Base-by-base conservation (phyloP, 1,140 invertebrate genomes). In the Heliconius congener region DNA sequence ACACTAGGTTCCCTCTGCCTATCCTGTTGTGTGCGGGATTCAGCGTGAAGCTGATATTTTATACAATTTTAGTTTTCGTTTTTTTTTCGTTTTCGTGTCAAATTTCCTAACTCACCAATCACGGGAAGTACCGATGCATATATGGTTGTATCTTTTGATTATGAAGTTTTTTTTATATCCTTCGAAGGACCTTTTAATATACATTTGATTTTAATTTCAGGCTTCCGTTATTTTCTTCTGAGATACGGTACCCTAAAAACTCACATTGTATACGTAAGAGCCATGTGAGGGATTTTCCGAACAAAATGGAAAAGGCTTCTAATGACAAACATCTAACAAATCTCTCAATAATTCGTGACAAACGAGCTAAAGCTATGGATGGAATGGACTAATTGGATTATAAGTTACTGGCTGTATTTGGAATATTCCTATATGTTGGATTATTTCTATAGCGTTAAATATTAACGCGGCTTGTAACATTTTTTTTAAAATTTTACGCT, bases 371-470 rank as follows among this genome's bases (percentile, higher is more conserved):
- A 66, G 60, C 60, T 23, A 66, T 66, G 60, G 60, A 66, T 66
- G 60, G 60, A 11, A 27, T 66, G 13, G 37, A 73, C 46, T 78
- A 78, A 78, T 78, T 78, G 77, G 77, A 78, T 78, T 78, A 78
- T 55, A 74, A 30, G 39, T 74, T 78, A 52, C 19, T 66, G 23
- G 16, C 23, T 60, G 57, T 55, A 78, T 74, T 78, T 78, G 39
- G 27, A 55, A 57, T 74, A 1, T 74, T 50, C 8, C 55, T 23
- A 16, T 3, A 23, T 1, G 11, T 27, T 66, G 23, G 27, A 16
- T 30, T 16, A 23, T 66, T 66, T 27, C 11, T 66, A 3, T 27
- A 11, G n/a, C 23, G 60, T 66, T 66, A 66, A 23, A 1, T 66
- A 66, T 23, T 57, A 57, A 23, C n/a, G 19, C 55, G 3, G 13